phyloP scores from a whole-genome alignment of 2,888 invertebrate genomes.

The Enchytraeus crypticus region DNA sequence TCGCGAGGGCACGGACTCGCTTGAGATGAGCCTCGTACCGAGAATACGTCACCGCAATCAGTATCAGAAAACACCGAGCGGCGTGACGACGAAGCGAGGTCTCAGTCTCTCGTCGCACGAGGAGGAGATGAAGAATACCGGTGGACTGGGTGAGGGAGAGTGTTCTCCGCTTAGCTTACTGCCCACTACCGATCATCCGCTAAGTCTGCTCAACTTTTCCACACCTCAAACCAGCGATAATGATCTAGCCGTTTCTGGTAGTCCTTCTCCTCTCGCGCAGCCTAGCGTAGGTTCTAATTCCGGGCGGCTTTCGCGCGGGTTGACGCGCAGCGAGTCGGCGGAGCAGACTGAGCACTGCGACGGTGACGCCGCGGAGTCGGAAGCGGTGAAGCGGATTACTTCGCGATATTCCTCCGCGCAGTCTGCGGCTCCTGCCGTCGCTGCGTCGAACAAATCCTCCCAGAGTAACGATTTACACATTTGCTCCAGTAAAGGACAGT shows the following conservation, averaged over 20 bases:
- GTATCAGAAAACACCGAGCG: constrained; percentile 14
- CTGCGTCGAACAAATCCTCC: too few relatives aligned
- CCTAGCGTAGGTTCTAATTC: too few relatives aligned
- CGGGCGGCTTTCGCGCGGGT: too few relatives aligned
- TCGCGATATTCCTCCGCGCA: background rate
- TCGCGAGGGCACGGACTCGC: constrained; percentile 54
- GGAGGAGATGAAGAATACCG: background rate
- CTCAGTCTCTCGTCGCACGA: constrained; percentile 4
- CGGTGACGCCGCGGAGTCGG: too few relatives aligned
- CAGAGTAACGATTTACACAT: too few relatives aligned
- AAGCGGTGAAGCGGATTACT: background rate
- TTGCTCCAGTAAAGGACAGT: too few relatives aligned
- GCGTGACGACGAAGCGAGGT: background rate
- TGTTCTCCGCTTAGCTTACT: background rate
- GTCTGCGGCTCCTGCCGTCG: too few relatives aligned
- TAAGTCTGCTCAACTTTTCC: too few relatives aligned
- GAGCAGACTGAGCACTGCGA: too few relatives aligned
- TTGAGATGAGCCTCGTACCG: constrained; percentile 14
- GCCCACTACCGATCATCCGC: background rate
- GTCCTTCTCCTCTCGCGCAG: too few relatives aligned
- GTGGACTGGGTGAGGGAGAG: background rate
- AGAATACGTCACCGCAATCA: constrained; percentile 15
- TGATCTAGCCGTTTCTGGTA: background rate
- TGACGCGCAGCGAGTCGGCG: too few relatives aligned
- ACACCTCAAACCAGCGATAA: too few relatives aligned